Evolutionary conservation across 1,140 invertebrate genomes (phyloP).

Genomic region (Dinothrombium tinctorium): DNA sequence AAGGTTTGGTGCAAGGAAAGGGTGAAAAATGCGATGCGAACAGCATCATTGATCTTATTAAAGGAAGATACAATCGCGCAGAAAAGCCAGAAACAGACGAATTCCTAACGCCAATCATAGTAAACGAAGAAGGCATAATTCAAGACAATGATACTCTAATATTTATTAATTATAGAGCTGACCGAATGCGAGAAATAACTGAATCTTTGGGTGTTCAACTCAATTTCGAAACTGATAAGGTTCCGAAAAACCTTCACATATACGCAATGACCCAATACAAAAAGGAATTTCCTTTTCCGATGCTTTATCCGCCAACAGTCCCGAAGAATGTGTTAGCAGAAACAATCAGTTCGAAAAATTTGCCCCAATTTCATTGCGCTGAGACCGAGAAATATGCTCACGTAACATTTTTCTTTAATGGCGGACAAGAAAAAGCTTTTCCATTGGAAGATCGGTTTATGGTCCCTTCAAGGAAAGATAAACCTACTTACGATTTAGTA

Average conservation of each 20-base stretch:
- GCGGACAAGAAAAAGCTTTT: constrained; percentile 24
- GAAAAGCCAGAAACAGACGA: constrained; percentile 22
- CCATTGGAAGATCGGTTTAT: constrained; percentile 22
- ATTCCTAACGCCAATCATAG: constrained; percentile 26
- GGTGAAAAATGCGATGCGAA: constrained; percentile 19
- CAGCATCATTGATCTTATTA: constrained; percentile 18
- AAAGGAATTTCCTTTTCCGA: constrained; percentile 23
- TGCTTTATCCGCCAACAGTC: constrained; percentile 22
- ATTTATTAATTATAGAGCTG: constrained; percentile 26
- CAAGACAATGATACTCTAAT: constrained; percentile 25
- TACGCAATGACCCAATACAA: constrained; percentile 27
- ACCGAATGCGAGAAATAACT: constrained; percentile 24
- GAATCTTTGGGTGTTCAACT: constrained; percentile 23
- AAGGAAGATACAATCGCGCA: constrained; percentile 15
- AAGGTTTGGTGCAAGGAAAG: constrained; percentile 23
- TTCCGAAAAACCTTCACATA: constrained; percentile 17
- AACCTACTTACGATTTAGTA: constrained; percentile 25
- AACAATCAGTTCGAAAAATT: constrained; percentile 20
- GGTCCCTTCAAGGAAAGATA: constrained; percentile 28
- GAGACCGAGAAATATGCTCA: constrained; percentile 29
- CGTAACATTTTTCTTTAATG: constrained; percentile 29
- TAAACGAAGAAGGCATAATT: constrained; percentile 19
- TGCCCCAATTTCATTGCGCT: constrained; percentile 25
- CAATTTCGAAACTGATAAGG: constrained; percentile 20
- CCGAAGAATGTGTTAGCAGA: constrained; percentile 26